Conservation (phyloP, 64 coral and sea anemone species). For the Orbicella faveolata region DNA sequence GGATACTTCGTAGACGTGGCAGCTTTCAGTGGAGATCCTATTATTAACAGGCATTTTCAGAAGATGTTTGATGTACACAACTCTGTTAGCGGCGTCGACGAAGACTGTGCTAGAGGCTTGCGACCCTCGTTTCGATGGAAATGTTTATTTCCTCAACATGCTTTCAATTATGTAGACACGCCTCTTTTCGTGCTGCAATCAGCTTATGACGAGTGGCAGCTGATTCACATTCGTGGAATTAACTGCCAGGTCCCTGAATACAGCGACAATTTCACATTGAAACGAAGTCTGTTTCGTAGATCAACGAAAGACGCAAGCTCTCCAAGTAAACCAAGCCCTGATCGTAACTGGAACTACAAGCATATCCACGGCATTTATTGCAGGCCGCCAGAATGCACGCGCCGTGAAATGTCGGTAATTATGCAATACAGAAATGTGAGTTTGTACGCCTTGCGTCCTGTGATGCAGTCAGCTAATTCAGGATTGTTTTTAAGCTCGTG, state of each 20-base stretch:
- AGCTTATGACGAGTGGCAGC: constrained; percentile 95
- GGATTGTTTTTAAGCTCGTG: constrained; percentile 89
- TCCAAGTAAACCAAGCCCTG: constrained; percentile 21
- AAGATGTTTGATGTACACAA: constrained; percentile 88
- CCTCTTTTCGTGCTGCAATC: constrained; percentile 93
- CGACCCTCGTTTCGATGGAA: constrained; percentile 69
- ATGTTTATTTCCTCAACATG: constrained; percentile 92
- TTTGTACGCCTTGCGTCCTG: constrained; percentile 75
- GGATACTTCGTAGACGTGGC: constrained; percentile 94
- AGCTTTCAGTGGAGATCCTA: constrained; percentile 57
- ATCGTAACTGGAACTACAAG: constrained; percentile 66
- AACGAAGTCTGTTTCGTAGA: constrained; percentile 44
- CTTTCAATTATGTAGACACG: constrained; percentile 76
- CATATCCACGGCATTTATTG: constrained; percentile 95
- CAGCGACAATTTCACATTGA: constrained; percentile 35
- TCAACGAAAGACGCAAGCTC: constrained; percentile 10
- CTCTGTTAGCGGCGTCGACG: constrained; percentile 65
- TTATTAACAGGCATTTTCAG: constrained; percentile 75
- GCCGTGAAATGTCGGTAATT: constrained; percentile 60
- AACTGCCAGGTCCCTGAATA: constrained; percentile 86
- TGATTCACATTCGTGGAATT: constrained; percentile 80
- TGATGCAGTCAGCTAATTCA: constrained; percentile 37
- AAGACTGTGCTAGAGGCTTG: constrained; percentile 61
- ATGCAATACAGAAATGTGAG: constrained; percentile 81
- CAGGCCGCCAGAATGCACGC: constrained; percentile 86